phyloP scores from a whole-genome alignment of 2,113 vertebrate genomes.

The Arvicanthis niloticus region DNA sequence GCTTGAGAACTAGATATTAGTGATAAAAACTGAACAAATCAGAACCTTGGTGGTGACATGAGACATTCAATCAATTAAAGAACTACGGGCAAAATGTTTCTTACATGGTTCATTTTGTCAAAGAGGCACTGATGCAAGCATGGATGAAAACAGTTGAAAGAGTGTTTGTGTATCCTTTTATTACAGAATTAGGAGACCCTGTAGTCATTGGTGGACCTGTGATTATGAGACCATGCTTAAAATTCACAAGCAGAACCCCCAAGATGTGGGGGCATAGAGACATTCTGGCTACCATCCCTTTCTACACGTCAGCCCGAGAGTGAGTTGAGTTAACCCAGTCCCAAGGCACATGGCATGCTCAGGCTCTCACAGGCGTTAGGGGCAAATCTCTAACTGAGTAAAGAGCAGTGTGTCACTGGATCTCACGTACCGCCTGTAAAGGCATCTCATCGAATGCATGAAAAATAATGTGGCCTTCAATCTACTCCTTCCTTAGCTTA shows the following conservation, averaged over 20 bases:
- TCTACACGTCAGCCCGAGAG: neutral
- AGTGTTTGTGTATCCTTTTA: neutral
- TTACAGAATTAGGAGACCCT: neutral
- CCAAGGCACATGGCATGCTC: neutral
- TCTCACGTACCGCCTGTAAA: neutral
- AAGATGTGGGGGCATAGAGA: neutral
- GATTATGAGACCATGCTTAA: neutral
- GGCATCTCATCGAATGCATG: neutral
- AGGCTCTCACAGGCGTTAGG: accelerated
- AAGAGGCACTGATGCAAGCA: neutral
- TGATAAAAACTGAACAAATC: constrained; percentile 4
- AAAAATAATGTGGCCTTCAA: neutral
- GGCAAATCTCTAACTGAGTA: neutral
- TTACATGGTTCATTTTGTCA: neutral
- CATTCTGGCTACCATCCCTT: neutral
- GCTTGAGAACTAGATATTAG: constrained; percentile 4
- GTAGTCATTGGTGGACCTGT: neutral
- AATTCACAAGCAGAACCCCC: neutral
- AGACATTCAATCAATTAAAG: neutral
- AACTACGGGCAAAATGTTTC: neutral
- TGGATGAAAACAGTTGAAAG: neutral
- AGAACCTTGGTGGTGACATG: neutral
- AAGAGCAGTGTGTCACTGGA: neutral
- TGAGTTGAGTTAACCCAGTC: neutral
- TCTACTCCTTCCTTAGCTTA: neutral